Percentiles rank a stretch among this genome's conserved stretches.
phyloP scores from a whole-genome alignment of 2,888 invertebrate genomes.

The Seladonia tumulorum region DNA sequence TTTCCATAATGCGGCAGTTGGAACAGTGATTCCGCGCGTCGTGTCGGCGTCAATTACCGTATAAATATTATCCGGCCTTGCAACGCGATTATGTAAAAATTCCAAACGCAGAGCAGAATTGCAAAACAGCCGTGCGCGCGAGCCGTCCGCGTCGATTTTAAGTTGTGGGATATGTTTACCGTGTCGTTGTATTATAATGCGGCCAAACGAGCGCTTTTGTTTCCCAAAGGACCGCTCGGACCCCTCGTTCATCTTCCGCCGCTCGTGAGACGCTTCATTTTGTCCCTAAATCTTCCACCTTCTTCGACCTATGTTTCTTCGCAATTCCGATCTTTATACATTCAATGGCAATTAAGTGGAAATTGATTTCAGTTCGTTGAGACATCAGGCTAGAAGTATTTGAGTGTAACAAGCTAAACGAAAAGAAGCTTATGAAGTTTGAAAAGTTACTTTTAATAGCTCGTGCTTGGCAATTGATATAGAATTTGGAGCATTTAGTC shows the following conservation, averaged over 20 bases:
- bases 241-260: conserved; percentile 61
- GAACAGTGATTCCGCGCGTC: conserved; percentile 37
- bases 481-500: neutral
- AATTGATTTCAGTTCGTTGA: neutral
- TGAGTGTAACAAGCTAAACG: neutral
- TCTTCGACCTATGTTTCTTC: neutral
- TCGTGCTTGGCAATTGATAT: neutral
- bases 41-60: conserved; percentile 69
- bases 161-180: conserved; percentile 63
- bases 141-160: conserved; percentile 58
- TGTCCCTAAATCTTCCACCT: conserved; percentile 30
- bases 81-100: conserved; percentile 79
- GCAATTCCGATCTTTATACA: conserved; percentile 7
- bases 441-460: neutral
- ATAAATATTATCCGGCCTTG: conserved; percentile 76
- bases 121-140: conserved; percentile 55
- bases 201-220: conserved; percentile 79
- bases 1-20: conserved; percentile 73
- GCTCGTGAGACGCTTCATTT: conserved; percentile 52
- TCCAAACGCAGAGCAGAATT: conserved; percentile 71
- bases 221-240: conserved; percentile 77
- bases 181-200: conserved; percentile 78
- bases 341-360: neutral
- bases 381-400: neutral
- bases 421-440: neutral